A percentile compares a stretch with the other conserved stretches of the same genome.
phyloP scores from a whole-genome alignment of 2,113 vertebrate genomes.

The Toxotes jaculatrix region DNA sequence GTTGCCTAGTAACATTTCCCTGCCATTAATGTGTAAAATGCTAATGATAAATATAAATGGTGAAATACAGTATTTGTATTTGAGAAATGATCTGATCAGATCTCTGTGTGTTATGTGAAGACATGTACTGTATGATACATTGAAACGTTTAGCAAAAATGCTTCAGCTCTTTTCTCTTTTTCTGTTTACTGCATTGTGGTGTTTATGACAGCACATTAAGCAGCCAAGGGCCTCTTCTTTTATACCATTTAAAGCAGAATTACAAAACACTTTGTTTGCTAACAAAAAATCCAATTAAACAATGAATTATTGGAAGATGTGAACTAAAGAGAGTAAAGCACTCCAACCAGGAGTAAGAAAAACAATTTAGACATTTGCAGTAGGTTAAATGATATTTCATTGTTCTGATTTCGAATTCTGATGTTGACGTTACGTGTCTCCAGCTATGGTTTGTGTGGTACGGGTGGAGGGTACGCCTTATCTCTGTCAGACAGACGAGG shows the following conservation, averaged over 20 bases:
- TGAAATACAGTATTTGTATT: background rate
- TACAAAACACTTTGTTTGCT: background rate
- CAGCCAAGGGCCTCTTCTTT: background rate
- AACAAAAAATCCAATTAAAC: background rate
- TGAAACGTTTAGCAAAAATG: too few relatives aligned
- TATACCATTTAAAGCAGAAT: background rate
- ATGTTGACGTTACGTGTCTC: conserved; percentile 30
- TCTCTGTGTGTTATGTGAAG: background rate
- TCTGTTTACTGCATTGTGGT: background rate
- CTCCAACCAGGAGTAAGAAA: background rate
- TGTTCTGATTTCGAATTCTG: background rate
- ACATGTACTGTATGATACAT: too few relatives aligned
- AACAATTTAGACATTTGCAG: background rate
- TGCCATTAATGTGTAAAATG: conserved; percentile 8
- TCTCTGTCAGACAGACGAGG: conserved; percentile 93
- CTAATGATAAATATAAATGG: background rate
- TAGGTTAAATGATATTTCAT: background rate
- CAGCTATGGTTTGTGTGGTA: conserved; percentile 92
- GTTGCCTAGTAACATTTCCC: conserved; percentile 1
- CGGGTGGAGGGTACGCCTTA: conserved; percentile 92
- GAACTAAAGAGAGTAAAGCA: background rate
- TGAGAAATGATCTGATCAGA: background rate
- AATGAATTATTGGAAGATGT: background rate
- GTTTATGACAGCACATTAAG: background rate
- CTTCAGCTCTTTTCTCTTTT: too few relatives aligned